Conservation (phyloP, 2,113 vertebrate genomes). For the Plecotus auritus region DNA sequence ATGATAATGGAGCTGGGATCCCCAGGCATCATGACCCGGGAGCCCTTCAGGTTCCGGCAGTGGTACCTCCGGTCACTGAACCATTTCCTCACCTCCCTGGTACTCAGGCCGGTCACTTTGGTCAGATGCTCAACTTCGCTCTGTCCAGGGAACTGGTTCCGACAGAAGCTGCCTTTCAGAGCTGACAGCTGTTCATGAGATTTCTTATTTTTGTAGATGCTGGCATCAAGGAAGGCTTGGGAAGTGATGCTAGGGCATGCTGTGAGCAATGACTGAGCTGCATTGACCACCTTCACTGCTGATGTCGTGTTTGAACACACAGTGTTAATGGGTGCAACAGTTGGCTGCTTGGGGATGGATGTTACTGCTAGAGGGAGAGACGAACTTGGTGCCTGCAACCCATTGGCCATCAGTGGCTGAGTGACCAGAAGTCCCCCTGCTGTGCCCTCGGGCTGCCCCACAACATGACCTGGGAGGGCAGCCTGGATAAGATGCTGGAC, state of each 20-base stretch:
- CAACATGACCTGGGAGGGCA: conserved; percentile 83
- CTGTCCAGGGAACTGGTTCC: conserved; percentile 93
- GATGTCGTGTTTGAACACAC: conserved; percentile 77
- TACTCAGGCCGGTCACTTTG: conserved; percentile 89
- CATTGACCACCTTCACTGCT: conserved; percentile 81
- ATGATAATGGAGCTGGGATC: conserved; percentile 57
- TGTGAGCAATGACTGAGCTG: conserved; percentile 79
- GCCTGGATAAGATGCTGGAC: conserved; percentile 92
- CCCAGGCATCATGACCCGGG: conserved; percentile 77
- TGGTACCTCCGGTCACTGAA: conserved; percentile 98
- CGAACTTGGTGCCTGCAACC: conserved; percentile 89
- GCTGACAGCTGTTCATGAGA: conserved; percentile 93
- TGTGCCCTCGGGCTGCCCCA: conserved; percentile 86
- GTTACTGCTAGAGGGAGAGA: conserved; percentile 90
- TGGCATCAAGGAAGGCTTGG: conserved; percentile 87
- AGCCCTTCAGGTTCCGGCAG: conserved; percentile 90
- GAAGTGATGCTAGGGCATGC: conserved; percentile 81
- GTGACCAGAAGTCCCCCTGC: conserved; percentile 92
- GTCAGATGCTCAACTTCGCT: conserved; percentile 94
- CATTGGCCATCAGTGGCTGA: conserved; percentile 92
- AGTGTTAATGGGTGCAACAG: conserved; percentile 84
- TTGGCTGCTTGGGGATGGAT: conserved; percentile 85
- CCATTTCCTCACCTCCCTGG: conserved; percentile 97
- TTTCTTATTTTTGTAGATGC: conserved; percentile 93
- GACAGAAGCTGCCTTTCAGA: conserved; percentile 93